Percentiles rank a stretch among this genome's conserved stretches.
These are phyloP conservation scores for Tragelaphus buxtoni DNA, from an alignment of 2,113 vertebrate species.

Conservation along the genomic window DNA sequence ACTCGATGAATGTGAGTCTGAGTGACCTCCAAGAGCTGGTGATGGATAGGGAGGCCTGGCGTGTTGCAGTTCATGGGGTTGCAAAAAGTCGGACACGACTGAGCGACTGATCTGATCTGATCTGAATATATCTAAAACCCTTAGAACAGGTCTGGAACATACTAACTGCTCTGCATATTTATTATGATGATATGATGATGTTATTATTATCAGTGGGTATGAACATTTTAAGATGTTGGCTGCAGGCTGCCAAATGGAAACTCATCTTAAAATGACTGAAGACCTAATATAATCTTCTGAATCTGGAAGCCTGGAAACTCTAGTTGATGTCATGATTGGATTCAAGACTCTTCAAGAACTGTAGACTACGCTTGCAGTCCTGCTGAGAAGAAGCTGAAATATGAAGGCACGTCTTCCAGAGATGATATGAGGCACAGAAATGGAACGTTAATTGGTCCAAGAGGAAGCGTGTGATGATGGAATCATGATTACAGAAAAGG, in stretches of 20 bases:
- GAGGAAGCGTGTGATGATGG: not conserved
- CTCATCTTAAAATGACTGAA: not conserved
- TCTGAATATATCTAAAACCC: not conserved
- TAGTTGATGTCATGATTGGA: not conserved
- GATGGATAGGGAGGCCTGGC: too few species aligned
- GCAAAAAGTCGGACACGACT: too few species aligned
- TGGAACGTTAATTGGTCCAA: not conserved
- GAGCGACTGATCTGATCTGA: too few species aligned
- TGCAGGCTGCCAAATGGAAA: not conserved
- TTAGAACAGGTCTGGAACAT: not conserved
- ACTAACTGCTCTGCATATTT: not conserved
- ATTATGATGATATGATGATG: not conserved
- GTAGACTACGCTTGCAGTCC: not conserved
- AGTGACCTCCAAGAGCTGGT: too few species aligned
- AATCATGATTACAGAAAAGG: not conserved
- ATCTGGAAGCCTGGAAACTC: not conserved
- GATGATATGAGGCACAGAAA: not conserved
- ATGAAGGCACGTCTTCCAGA: not conserved
- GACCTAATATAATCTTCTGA: not conserved
- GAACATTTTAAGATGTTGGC: not conserved
- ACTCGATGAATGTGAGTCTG: too few species aligned
- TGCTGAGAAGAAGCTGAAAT: not conserved
- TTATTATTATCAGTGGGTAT: not conserved
- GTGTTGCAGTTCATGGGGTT: too few species aligned
- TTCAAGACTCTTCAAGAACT: not conserved